Evolutionary conservation across 1,140 invertebrate species (phyloP).

Genomic region (Hydropsyche tenuis): DNA sequence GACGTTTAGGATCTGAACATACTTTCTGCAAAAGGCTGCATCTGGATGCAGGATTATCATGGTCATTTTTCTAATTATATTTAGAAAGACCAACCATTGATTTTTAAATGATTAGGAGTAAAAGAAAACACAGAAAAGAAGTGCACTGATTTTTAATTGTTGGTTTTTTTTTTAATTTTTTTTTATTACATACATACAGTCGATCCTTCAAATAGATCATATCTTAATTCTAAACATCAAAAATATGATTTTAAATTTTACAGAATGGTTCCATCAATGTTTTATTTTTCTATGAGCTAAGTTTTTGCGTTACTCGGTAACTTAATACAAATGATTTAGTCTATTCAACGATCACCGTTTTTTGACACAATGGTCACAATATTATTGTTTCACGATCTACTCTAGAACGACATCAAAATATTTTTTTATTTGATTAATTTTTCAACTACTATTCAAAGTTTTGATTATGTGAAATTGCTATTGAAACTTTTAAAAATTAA

Average conservation of each 20-base stretch:
- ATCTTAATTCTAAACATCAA: conserved; percentile 39
- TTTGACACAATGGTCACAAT: conserved; percentile 32
- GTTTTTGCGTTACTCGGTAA: conserved; percentile 29
- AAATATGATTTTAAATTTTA: conserved; percentile 37
- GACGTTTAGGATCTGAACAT: too few relatives aligned
- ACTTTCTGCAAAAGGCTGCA: too few relatives aligned
- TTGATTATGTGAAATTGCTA: not conserved
- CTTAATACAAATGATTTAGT: not conserved
- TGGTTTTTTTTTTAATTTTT: conserved; percentile 6
- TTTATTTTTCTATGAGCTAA: too few relatives aligned
- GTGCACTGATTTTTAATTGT: conserved; percentile 6
- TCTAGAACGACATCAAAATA: too few relatives aligned
- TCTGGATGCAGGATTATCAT: too few relatives aligned
- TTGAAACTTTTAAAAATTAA: not conserved
- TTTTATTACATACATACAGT: conserved; percentile 25
- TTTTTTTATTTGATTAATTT: too few relatives aligned
- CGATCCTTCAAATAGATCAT: conserved; percentile 18
- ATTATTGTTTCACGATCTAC: not conserved
- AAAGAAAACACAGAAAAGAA: conserved; percentile 7
- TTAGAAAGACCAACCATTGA: too few relatives aligned
- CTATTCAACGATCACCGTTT: conserved; percentile 31
- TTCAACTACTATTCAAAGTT: too few relatives aligned
- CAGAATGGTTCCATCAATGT: conserved; percentile 12
- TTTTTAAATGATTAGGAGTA: too few relatives aligned
- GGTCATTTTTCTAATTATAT: too few relatives aligned